A percentile compares a stretch with the other conserved stretches of the same genome.
These are phyloP conservation scores for Chauna torquata DNA, from an alignment of 2,113 vertebrate species.

Conservation along the genomic window DNA sequence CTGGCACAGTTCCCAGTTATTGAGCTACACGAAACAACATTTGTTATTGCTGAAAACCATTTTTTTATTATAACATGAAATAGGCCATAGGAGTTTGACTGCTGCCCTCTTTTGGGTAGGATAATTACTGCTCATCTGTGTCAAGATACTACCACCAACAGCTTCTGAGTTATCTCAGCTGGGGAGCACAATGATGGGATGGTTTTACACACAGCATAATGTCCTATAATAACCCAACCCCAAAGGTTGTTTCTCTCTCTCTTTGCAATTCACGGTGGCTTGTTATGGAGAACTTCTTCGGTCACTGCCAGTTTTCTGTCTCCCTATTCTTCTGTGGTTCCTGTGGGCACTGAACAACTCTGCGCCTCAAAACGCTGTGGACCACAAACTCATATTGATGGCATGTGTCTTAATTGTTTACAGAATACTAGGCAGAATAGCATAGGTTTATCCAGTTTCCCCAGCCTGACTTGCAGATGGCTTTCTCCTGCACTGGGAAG, in stretches of 20 bases:
- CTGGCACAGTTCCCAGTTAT: constrained; percentile 38
- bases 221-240: neutral
- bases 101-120: constrained; percentile 59
- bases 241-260: neutral
- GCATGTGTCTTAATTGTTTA: neutral
- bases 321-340: rapidly evolving
- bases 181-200: neutral
- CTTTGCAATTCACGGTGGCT: neutral
- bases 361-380: neutral
- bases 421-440: neutral
- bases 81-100: neutral
- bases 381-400: neutral
- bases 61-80: neutral
- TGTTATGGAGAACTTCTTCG: neutral
- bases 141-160: neutral
- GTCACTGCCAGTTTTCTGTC: neutral
- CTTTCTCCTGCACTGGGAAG: neutral
- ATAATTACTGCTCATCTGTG: neutral
- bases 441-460: neutral
- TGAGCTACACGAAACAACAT: constrained; percentile 31
- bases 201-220: neutral
- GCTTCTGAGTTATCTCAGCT: neutral
- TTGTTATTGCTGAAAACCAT: neutral
- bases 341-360: neutral
- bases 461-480: neutral